Evolutionary conservation across 2,797 vertebrate genomes (phyloP), one percentile per base, ranked within the genome.

Genomic region (Platyrinchus mystaceus): DNA sequence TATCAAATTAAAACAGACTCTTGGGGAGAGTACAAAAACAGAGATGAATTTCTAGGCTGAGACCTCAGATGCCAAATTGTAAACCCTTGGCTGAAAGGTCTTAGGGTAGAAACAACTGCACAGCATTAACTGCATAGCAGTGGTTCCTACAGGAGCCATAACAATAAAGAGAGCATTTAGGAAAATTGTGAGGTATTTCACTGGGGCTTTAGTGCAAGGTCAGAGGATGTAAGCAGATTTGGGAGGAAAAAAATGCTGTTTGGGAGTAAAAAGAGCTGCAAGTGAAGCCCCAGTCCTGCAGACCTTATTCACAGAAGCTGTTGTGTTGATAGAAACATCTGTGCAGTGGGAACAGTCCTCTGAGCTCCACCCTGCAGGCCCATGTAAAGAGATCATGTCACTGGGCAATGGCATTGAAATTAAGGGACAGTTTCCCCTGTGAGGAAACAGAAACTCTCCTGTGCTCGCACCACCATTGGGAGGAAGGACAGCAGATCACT

Each of bases 111-210:
- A 93, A 67, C 15, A 64, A 73, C 36, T 78, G 79, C 3, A 3
- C 10, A 43, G 92, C 82, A 91, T 96, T 88, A 91, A 90, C 20
- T 91, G 82, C 93, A 93, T 69, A 96, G 82, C 91, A 96, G 91
- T 58, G 94, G 94, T 26, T 94, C 92, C 8, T 87, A 90, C 85
- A 44, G 94, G 93, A 96, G 92, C 93, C 83, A 7, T 49, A 4
- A 23, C 92, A 88, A 84, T 91, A 63, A 94, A 84, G 87, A 50
- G 34, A 96, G 91, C 19, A 19, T 67, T 92, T 36, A 82, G 89
- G 84, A 89, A 74, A 80, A 86, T 69, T 24, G 73, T 7, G 34
- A 78, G 70, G 89, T 59, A 44, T 93, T 95, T 90, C 47, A 26
- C 37, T 58, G 66, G 76, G 82, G 76, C 64, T 93, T 74, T 28